Base-by-base conservation (phyloP, 2,888 invertebrate genomes). In the Plusia festucae region DNA sequence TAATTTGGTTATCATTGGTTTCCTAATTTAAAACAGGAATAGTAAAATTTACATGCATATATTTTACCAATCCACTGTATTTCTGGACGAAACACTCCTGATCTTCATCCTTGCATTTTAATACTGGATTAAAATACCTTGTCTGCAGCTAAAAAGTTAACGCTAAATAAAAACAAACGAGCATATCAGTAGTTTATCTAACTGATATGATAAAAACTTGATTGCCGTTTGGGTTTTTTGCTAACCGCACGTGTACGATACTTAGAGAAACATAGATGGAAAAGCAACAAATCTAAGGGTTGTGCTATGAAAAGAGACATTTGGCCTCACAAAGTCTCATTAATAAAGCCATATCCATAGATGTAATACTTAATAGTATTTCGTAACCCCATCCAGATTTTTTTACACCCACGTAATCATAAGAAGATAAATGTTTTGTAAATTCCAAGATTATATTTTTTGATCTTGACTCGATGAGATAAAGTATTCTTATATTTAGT, bases 391-490 rank as follows among this genome's bases (percentile, higher is more conserved):
- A 34, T 40, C 40, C 40, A 40, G 40, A 40, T 40, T 40, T 40
- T n/a, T 3, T 40, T 6, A 5, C 6, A 40, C n/a, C n/a, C 44
- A 65, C 60, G 60, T 68, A 44, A 46, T 16, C 53, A 32, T 53
- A 59, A 54, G 56, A 24, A 68, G 73, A 81, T 80, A 76, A 77
- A 63, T 73, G 60, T 58, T 78, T 69, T 65, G 77, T 71, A 81
- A 79, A 80, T 76, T 75, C 80, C 72, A 53, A 81, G 86, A 88
- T 87, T 88, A 82, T 58, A 58, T 76, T 30, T 75, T 72, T 76
- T 82, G 85, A 87, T 87, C 85, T 85, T 82, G 79, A 80, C 67
- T 77, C 67, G 58, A 61, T 60, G 20, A 82, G 90, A 90, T 90
- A 88, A 79, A 76, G 34, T 76, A 81, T 81, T n/a, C 72, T 79